Percentiles rank a stretch among this genome's conserved stretches.
These are phyloP conservation scores for Glaucopsyche alexis DNA, from an alignment of 2,888 invertebrate genomes.

Conservation along the genomic window DNA sequence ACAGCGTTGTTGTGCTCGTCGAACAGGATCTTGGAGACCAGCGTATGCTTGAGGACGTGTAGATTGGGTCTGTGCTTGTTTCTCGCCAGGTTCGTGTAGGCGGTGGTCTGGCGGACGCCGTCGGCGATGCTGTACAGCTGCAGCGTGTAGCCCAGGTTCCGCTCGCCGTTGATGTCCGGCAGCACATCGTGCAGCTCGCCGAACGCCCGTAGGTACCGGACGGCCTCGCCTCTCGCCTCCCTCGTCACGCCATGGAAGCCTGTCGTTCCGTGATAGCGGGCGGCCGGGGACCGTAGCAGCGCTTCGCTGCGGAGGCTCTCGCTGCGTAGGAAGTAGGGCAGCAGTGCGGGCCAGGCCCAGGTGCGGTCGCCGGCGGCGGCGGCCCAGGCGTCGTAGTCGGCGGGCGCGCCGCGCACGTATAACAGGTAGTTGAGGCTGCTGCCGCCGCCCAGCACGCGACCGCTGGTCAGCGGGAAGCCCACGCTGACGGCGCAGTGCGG, in stretches of 20 bases:
- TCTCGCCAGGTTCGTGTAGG: constrained; percentile 44
- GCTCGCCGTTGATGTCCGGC: constrained; percentile 48
- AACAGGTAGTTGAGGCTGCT: constrained; percentile 43
- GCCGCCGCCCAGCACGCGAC: constrained; percentile 44
- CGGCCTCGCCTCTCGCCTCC: constrained; percentile 35
- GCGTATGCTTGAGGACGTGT: constrained; percentile 46
- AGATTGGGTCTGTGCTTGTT: constrained; percentile 45
- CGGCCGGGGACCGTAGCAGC: constrained; percentile 38
- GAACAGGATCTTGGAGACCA: constrained; percentile 48
- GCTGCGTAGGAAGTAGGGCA: constrained; percentile 45
- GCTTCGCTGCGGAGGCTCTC: constrained; percentile 42
- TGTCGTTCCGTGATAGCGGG: constrained; percentile 42
- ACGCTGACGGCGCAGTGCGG: constrained; percentile 24
- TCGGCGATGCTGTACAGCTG: constrained; percentile 46
- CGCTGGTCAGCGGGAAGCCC: constrained; percentile 40
- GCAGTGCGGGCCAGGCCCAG: constrained; percentile 43
- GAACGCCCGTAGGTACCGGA: constrained; percentile 48
- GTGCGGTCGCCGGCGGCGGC: constrained; percentile 38
- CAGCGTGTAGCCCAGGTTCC: constrained; percentile 48
- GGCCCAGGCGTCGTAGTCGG: constrained; percentile 45
- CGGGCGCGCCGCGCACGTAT: constrained; percentile 43
- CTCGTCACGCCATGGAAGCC: constrained; percentile 44
- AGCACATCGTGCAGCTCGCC: constrained; percentile 47
- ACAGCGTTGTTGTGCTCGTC: constrained; percentile 47
- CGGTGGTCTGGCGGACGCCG: constrained; percentile 48